Evolutionary conservation across 2,797 vertebrate species (phyloP), one percentile per base, ranked within the genome.

Genomic region (Peromyscus attwateri): DNA sequence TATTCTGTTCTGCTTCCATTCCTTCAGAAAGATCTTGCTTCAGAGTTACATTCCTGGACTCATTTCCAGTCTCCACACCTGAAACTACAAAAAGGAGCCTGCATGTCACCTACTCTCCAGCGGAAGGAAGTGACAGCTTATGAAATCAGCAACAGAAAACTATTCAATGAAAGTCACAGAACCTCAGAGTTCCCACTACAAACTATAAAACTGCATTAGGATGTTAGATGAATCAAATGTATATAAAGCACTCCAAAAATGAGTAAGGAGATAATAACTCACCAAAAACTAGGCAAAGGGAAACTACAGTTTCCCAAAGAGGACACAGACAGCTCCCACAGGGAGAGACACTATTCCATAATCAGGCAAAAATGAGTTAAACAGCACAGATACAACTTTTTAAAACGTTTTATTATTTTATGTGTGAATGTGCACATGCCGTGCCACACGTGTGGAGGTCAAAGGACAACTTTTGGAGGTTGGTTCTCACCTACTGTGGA

Each of bases 21-120:
- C 88, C 95, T 95, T 94, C 94, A 82, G 83, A 77, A 85, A 81
- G 57, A 76, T 68, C 94, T 62, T 73, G 92, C 83, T 93, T 96
- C 66, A 46, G 16, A 62, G 37, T 84, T 64, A 88, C 80, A 80
- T 95, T 91, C n/a, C 87, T 80, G 68, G 31, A 49, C 27, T 97
- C 77, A n/a, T 76, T 95, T 92, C 66, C 76, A 90, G 85, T 75
- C 57, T 92, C 70, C 68, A 90, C n/a, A 94, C 71, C 96, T 97
- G 92, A 95, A 97, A 94, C 77, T 87, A 76, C 43, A 94, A 94
- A 76, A 29, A 21, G 43, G 43, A 95, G 62, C 37, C 81, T 43
- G 60, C 71, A 40, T 55, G 12, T 96, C 62, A 95, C 9, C n/a
- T 7, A 84, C 16, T 71, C 57, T 62, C 40, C 13, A 88, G 34